Conservation (phyloP, 2,797 vertebrate genomes). For the Perodicticus potto region DNA sequence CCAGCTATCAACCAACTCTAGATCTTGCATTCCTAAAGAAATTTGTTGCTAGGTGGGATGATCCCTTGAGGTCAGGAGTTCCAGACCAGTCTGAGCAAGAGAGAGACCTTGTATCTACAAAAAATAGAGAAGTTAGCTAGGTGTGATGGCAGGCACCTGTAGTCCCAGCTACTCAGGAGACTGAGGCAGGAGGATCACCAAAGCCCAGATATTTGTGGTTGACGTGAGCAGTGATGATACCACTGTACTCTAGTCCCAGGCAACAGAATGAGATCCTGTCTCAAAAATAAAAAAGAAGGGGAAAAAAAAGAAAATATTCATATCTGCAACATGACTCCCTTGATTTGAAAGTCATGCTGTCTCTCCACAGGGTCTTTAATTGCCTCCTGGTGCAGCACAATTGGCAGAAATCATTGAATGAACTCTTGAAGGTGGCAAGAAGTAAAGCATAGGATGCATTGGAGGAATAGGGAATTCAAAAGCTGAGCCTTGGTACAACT, state of each 20-base stretch:
- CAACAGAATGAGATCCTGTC: no score
- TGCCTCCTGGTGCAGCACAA: neutral
- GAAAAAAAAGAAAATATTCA: neutral
- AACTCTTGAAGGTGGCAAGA: neutral
- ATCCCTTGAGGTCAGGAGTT: neutral
- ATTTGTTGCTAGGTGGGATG: neutral
- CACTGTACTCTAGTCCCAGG: no score
- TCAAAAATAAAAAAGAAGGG: neutral
- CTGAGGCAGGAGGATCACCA: neutral
- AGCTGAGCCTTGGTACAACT: neutral
- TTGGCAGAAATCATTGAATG: neutral
- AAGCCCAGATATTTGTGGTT: no score
- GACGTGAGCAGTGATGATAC: no score
- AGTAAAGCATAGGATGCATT: neutral
- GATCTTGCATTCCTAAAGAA: neutral
- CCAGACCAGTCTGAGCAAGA: neutral
- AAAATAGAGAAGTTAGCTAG: neutral
- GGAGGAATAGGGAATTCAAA: neutral
- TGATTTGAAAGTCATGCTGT: constrained; percentile 2
- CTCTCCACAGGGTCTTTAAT: neutral
- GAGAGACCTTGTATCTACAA: neutral
- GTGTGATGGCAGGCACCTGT: neutral
- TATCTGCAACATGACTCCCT: neutral
- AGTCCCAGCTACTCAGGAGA: neutral
- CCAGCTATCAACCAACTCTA: neutral